Evolutionary conservation across 2,888 invertebrate genomes (phyloP).

Genomic region (Brachycybe producta): DNA sequence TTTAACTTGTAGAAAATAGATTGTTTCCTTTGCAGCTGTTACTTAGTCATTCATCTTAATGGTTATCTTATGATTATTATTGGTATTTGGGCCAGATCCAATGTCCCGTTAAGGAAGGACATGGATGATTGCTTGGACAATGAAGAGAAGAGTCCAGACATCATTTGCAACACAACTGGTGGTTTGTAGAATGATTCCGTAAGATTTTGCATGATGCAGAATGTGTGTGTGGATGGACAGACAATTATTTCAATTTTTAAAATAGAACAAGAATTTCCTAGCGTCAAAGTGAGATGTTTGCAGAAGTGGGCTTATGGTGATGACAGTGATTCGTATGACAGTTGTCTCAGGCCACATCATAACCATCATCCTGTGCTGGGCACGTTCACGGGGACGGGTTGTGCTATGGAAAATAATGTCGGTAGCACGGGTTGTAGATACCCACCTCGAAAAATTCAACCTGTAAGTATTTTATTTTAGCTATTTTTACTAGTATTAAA

Average conservation of each 20-base stretch:
- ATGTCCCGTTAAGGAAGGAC: slow-evolving; percentile 17
- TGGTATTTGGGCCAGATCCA: slow-evolving; percentile 16
- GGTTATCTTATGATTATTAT: background rate
- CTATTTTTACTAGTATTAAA: background rate
- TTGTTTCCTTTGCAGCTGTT: background rate
- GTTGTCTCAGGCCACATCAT: slow-evolving; percentile 9
- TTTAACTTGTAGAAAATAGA: too few species aligned
- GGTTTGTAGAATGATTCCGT: too few species aligned
- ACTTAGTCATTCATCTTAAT: background rate
- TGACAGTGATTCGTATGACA: slow-evolving; percentile 13
- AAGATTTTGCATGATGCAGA: background rate
- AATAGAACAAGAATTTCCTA: slow-evolving; percentile 18
- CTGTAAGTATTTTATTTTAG: slow-evolving; percentile 6
- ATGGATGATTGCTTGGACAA: slow-evolving; percentile 29
- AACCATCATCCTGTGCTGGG: slow-evolving; percentile 5
- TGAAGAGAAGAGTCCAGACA: slow-evolving; percentile 47
- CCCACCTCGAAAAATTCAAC: slow-evolving; percentile 15
- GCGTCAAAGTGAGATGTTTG: slow-evolving; percentile 16
- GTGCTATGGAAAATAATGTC: background rate
- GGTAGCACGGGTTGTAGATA: slow-evolving; percentile 3
- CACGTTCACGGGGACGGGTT: background rate
- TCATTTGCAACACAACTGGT: slow-evolving; percentile 44
- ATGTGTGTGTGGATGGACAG: background rate
- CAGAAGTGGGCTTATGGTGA: slow-evolving; percentile 15
- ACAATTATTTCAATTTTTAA: background rate